Base-by-base conservation (phyloP, 2,888 invertebrate genomes). In the Cataglyphis cursor region DNA sequence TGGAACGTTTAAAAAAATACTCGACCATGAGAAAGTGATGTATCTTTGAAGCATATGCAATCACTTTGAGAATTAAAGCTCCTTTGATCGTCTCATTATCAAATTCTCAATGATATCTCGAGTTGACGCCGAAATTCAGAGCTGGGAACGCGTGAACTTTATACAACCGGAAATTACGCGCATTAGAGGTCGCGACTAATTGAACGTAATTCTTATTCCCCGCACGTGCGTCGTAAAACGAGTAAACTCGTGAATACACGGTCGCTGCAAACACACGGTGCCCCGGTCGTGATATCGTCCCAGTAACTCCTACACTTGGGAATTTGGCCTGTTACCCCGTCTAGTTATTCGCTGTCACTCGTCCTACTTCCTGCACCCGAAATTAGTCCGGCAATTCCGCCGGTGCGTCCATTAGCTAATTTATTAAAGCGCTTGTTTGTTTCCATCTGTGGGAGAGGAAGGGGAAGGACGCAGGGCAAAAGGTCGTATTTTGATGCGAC, bases 121-220 rank as follows among this genome's bases (percentile, higher is more conserved):
- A 51, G 28, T 35, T 38, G 73, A 57, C 35, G n/a, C n/a, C 12
- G 15, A 66, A 51, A 66, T 38, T 51, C 54, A 38, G 6, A 12
- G 44, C 38, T 5, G 28, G 41, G n/a, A 18, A 44, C 35, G 75
- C n/a, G 54, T 41, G 73, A 88, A 83, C 48, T 89, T 89, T 89
- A 83, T 83, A 81, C 84, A 80, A 89, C 72, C 80, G 70, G 70
- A 88, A 76, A 76, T 76, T 66, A 68, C 83, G 81, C 86, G 73
- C 66, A 66, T 62, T 74, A 83, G 81, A 85, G 83, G 81, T 84
- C 78, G 18, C 51, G 44, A 72, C 83, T 87, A 90, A 91, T 90
- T 91, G 87, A 90, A 86, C 81, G 78, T 85, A 91, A 85, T 90
- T 91, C 87, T 91, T 90, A 90, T 91, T 91, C 90, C 76, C 31